Percentiles rank a stretch among this genome's conserved stretches.
Evolutionary conservation across 2,888 invertebrate species (phyloP).

Genomic region (Scaptodrosophila latifasciaeformis): DNA sequence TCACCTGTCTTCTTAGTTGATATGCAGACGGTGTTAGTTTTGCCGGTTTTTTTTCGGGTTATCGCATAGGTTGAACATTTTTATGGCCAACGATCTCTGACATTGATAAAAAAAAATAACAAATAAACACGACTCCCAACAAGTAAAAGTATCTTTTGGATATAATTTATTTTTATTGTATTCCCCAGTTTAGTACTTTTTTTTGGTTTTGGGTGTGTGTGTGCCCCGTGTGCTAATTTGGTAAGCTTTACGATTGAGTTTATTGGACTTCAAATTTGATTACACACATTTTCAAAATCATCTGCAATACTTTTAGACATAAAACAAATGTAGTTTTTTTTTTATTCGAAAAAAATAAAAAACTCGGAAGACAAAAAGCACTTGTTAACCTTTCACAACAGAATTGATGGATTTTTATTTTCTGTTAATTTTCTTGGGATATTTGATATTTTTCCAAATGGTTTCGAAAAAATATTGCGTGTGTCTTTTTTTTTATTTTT

Average conservation of each 20-base stretch:
- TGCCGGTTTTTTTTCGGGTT: too few species aligned
- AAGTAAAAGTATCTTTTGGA: background rate
- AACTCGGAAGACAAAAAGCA: too few species aligned
- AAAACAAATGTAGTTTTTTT: too few species aligned
- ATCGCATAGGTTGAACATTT: too few species aligned
- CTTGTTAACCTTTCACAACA: too few species aligned
- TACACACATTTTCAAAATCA: slow-evolving; percentile 14
- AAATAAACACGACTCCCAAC: background rate
- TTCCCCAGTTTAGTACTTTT: background rate
- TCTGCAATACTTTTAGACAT: slow-evolving; percentile 29
- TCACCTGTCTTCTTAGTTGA: too few species aligned
- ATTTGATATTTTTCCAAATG: slow-evolving; percentile 11
- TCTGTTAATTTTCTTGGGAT: slow-evolving; percentile 5
- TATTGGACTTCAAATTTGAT: slow-evolving; percentile 16
- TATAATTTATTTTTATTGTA: too few species aligned
- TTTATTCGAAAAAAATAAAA: too few species aligned
- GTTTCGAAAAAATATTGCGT: slow-evolving; percentile 33
- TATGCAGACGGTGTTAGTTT: too few species aligned
- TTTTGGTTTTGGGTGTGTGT: slow-evolving; percentile 16
- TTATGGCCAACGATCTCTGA: slow-evolving; percentile 8
- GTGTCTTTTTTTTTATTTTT: slow-evolving; percentile 22
- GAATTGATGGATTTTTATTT: too few species aligned
- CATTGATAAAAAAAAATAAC: slow-evolving; percentile 14
- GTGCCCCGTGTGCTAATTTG: slow-evolving; percentile 43
- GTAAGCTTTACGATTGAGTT: slow-evolving; percentile 3